Evolutionary conservation across 2,888 invertebrate species (phyloP), one percentile per base, ranked within the genome.

Genomic region (Mythimna albipuncta): DNA sequence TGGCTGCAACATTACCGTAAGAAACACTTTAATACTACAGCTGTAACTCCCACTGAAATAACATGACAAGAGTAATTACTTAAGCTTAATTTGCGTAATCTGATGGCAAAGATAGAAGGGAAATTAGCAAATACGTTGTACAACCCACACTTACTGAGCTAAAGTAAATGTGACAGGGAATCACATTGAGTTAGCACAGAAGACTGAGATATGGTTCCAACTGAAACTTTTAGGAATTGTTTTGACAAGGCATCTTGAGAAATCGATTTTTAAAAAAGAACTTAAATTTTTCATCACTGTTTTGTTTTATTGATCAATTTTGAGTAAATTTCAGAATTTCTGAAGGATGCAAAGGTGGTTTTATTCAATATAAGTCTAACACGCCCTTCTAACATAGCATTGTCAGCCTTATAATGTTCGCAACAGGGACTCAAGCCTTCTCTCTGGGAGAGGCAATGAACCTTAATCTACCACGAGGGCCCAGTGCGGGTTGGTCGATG

Each of bases 51-150:
- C 64, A 6, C 35, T 74, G 52, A 52, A 52, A 59, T 75, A 62
- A n/a, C 11, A 6, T 52, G 16, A 47, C 16, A 6, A 19, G 16
- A 44, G n/a, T 54, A 26, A 11, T 50, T 72, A 75, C 16, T 6
- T 54, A 41, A 26, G n/a, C 9, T 75, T 11, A 44, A n/a, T n/a
- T 10, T 69, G 54, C 77, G 69, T 75, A 63, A 75, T 62, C 54
- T n/a, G 58, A 38, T 19, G 16, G 44, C n/a, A 47, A 54, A 35
- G 11, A 61, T 47, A 16, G 9, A 38, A 16, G 6, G 13, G 19
- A 47, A 66, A 32, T 74, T 47, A 21, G 47, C 26, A 35, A 26
- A 38, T 2, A 55, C 6, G 6, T 38, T 6, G 26, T 47, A 26
- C 9, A 61, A 35, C 35, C n/a, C n/a, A 41, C 11, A 69, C 26